Base-by-base conservation (phyloP, 2,113 vertebrate species). In the Neotoma lepida region DNA sequence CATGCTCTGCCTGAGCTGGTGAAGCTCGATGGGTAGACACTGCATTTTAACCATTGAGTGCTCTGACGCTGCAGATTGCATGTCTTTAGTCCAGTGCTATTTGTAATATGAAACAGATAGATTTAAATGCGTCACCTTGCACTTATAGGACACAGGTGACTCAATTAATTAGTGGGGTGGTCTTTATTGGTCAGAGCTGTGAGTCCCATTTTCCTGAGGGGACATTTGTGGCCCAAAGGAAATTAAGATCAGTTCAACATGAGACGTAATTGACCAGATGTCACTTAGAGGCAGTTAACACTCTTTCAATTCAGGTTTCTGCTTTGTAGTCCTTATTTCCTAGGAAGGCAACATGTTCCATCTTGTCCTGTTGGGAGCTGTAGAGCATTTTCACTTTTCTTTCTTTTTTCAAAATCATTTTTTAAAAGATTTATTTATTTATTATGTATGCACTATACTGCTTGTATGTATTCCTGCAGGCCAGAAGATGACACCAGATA, bases 181-280 rank as follows among this genome's bases (percentile, higher is more conserved):
- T 81, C 89, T 96, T 94, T 94, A 89, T 26, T 66, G 73, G 90
- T 51, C 28, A 24, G 61, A 94, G 94, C 68, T 88, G n/a, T 41
- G 66, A 94, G 78, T 70, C 89, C 82, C 44, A 85, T 95, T 97
- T 96, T 95, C 68, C 84, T 81, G 94, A 95, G 76, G 73, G 86
- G 87, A 96, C 70, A 94, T 96, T 76, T 70, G 35, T 87, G 74
- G 91, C 86, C 78, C 39, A 88, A 89, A 96, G 95, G 92, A 97
- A 96, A 95, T 95, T 91, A 95, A 89, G 51, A 89, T 73, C 94
- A 63, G 56, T 85, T 84, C 22, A 74, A 86, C 56, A 71, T 0
- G 64, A 76, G 17, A 70, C 77, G 49, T 97, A 95, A 96, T 88
- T 77, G 63, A 73, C 68, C 91, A 97, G 80, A 80, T 96, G 94